Conservation (phyloP, 2,113 vertebrate species). For the Neodontobutis hainanensis region DNA sequence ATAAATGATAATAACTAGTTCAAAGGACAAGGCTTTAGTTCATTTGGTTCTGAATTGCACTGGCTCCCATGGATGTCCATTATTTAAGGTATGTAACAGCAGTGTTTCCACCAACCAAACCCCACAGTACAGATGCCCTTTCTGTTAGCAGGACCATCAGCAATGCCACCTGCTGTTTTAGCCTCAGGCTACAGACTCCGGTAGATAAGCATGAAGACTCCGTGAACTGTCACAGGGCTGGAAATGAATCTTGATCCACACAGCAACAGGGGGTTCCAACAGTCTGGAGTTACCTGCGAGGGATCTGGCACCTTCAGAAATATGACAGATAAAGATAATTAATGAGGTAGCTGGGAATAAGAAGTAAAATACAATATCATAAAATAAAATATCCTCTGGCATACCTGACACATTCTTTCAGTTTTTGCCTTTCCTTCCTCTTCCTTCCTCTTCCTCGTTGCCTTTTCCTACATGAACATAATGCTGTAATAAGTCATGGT, state of each 20-base stretch:
- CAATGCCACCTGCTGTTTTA: constrained; percentile 61
- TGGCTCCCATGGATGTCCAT: constrained; percentile 70
- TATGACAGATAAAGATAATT: constrained; percentile 17
- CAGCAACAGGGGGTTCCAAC: constrained; percentile 47
- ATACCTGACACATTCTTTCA: constrained; percentile 78
- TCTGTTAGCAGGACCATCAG: constrained; percentile 51
- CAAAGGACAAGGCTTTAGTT: constrained; percentile 58
- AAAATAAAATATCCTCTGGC: constrained; percentile 6
- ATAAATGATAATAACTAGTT: constrained; percentile 50
- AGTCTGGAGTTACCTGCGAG: constrained; percentile 77
- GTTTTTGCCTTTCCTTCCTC: constrained; percentile 77
- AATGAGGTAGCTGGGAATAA: background rate
- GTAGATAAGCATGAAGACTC: constrained; percentile 61
- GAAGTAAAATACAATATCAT: background rate
- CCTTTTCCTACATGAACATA: constrained; percentile 60
- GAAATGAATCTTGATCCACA: constrained; percentile 66
- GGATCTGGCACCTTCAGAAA: constrained; percentile 76
- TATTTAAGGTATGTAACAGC: constrained; percentile 56
- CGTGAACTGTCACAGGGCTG: constrained; percentile 62
- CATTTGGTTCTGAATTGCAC: constrained; percentile 75
- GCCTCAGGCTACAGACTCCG: constrained; percentile 55
- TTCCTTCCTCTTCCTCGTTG: constrained; percentile 74
- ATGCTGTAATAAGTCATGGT: background rate
- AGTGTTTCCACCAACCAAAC: constrained; percentile 57
- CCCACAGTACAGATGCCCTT: constrained; percentile 55